These are phyloP conservation scores for Lasioglossum vierecki DNA, from an alignment of 2,888 invertebrate genomes.

Conservation along the genomic window DNA sequence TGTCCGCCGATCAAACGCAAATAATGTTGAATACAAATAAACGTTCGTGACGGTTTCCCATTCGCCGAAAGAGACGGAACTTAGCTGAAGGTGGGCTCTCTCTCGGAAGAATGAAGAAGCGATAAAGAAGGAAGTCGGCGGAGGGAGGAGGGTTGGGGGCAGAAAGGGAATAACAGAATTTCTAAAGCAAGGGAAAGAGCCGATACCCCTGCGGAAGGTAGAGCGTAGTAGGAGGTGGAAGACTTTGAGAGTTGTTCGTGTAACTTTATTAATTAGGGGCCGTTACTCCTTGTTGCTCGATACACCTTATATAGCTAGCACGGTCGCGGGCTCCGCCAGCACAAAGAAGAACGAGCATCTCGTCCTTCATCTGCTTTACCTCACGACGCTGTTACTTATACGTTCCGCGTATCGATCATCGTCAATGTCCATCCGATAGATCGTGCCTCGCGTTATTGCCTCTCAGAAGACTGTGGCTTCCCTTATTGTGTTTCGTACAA, in stretches of 20 bases:
- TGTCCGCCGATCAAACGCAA: slow-evolving; percentile 32
- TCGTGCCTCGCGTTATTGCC: slow-evolving; percentile 52
- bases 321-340: slow-evolving; percentile 54
- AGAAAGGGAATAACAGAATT: slow-evolving; percentile 75
- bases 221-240: slow-evolving; percentile 65
- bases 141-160: slow-evolving; percentile 6
- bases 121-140: slow-evolving; percentile 44
- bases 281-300: slow-evolving; percentile 80
- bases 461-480: slow-evolving; percentile 39
- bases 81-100: slow-evolving; percentile 47
- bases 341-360: slow-evolving; percentile 67
- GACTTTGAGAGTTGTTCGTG: slow-evolving; percentile 81
- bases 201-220: slow-evolving; percentile 47
- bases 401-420: slow-evolving; percentile 67
- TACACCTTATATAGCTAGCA: slow-evolving; percentile 74
- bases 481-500: slow-evolving; percentile 35
- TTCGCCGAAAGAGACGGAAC: slow-evolving; percentile 60
- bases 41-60: slow-evolving; percentile 50
- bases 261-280: slow-evolving; percentile 83
- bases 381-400: slow-evolving; percentile 49
- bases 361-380: slow-evolving; percentile 44
- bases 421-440: slow-evolving; percentile 65
- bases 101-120: slow-evolving; percentile 58
- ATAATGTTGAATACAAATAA: slow-evolving; percentile 37
- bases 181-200: slow-evolving; percentile 74